Conservation (phyloP, 1,140 invertebrate species). For the Penaeus japonicus region DNA sequence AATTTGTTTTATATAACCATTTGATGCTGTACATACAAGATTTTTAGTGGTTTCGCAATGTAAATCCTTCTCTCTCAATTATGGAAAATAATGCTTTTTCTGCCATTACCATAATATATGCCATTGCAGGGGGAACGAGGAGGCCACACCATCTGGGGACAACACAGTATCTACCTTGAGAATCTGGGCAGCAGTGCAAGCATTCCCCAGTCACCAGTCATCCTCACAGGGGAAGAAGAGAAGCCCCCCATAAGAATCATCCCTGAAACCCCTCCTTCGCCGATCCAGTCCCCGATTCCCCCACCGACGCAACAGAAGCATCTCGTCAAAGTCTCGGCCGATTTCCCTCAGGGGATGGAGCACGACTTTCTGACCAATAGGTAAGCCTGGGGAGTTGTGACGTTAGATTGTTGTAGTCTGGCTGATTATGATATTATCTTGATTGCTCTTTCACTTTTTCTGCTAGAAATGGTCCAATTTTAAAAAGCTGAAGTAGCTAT, state of each 20-base stretch:
- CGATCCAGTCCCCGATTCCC: slow-evolving; percentile 25
- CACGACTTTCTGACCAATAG: slow-evolving; percentile 39
- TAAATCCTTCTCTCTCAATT: too few species aligned
- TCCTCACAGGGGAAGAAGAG: slow-evolving; percentile 34
- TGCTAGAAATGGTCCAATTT: too few species aligned
- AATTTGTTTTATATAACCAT: too few species aligned
- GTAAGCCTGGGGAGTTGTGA: not conserved
- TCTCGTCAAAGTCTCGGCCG: slow-evolving; percentile 37
- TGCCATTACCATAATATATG: not conserved
- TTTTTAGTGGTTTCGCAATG: too few species aligned
- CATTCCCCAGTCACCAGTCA: not conserved
- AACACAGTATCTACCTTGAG: slow-evolving; percentile 35
- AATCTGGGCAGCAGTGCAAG: slow-evolving; percentile 16
- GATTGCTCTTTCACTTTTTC: too few species aligned
- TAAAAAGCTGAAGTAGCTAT: not conserved
- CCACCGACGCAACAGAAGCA: slow-evolving; percentile 22
- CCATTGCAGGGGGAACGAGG: slow-evolving; percentile 25
- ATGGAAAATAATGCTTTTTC: too few species aligned
- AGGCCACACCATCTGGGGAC: slow-evolving; percentile 18
- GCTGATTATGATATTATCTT: not conserved
- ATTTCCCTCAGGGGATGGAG: slow-evolving; percentile 18
- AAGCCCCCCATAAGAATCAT: slow-evolving; percentile 45
- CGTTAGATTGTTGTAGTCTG: not conserved
- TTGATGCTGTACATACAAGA: too few species aligned
- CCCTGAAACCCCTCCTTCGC: slow-evolving; percentile 22